Base-by-base conservation (phyloP, 2,888 invertebrate species). In the Hetaerina titia region DNA sequence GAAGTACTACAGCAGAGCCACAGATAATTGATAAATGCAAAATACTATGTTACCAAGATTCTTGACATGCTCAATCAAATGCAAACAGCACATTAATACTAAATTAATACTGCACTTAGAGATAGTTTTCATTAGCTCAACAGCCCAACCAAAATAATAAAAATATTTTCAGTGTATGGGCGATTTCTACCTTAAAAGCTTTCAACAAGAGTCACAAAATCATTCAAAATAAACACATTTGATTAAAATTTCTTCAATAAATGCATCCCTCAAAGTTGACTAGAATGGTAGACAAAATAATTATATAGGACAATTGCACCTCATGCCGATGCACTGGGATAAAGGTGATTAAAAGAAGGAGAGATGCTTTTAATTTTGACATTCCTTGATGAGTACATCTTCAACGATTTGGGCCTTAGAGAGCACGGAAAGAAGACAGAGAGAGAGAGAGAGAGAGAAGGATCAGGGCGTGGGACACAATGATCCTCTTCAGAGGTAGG, bases 401-500 rank as follows among this genome's bases (percentile, higher is more conserved):
- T 19, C 2, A 22, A 56, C 56, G 64, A 90, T 63, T 45, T 63
- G 56, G 56, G 92, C 92, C 60, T 69, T 56, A 92, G 92, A 92
- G 64, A 92, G 92, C 92, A 8, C 69, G 56, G 92, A 69, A 56
- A 69, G 56, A 81, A 81, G 31, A 92, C n/a, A 92, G 56, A 74
- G 69, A 45, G 45, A 45, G 45, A 45, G 45, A 45, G 45, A 45
- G 45, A 45, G 45, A 69, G 2, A 89, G 69, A 92, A 92, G 92
- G 56, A 92, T 92, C 69, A 92, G 92, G 69, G 64, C 56, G 19
- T 92, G 56, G 87, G 58, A 25, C 94, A 94, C 31, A 17, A 74
- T 74, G 74, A 22, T 90, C 31, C 81, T 31, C 31, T 88, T 95
- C 94, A 97, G 96, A 97, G 96, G 96, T 96, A 98, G 95, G 98